Base-by-base conservation (phyloP, 2,113 vertebrate species). In the Cyprinodon tularosa region DNA sequence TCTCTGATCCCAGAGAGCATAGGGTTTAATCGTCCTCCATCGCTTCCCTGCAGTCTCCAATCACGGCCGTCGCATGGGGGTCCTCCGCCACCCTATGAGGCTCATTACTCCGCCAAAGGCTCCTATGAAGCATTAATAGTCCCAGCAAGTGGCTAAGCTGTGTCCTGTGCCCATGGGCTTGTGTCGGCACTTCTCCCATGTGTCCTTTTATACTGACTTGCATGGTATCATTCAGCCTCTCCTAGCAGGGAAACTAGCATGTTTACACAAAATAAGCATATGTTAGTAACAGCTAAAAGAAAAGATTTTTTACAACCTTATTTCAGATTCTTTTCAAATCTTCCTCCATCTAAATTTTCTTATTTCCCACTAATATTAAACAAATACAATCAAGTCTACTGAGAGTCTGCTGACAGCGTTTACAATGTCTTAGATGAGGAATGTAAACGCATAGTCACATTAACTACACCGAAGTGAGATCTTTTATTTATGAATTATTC, bases 81-180 rank as follows among this genome's bases (percentile, higher is more conserved):
- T 83, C 82, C 61, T 66, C 75, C 78, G 79, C 67, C 81, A 84
- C 91, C 91, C 80, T 88, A 87, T 63, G 91, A 94, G 93, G 93
- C 94, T 95, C 92, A 94, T 96, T 95, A 94, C 91, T 83, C 71
- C 89, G 85, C 78, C 91, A 89, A 89, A 82, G 78, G 88, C 88
- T 87, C 87, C 74, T 84, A 77, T 88, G 84, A 88, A 94, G 91
- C 90, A 93, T 93, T 94, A 94, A 95, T 93, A 86, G 91, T 88
- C 86, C 88, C 87, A 91, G 83, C 78, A 84, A 90, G 86, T 85
- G 90, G 89, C 71, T 66, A 47, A 84, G 80, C 79, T 76, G 71
- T 81, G 86, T 89, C 77, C 71, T 66, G 71, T 73, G 82, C 87
- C 84, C 10, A 48, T 45, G 81, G 88, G 80, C 83, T 74, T 74